Conservation (phyloP, 2,888 invertebrate genomes). For the Drosophila diplacantha region DNA sequence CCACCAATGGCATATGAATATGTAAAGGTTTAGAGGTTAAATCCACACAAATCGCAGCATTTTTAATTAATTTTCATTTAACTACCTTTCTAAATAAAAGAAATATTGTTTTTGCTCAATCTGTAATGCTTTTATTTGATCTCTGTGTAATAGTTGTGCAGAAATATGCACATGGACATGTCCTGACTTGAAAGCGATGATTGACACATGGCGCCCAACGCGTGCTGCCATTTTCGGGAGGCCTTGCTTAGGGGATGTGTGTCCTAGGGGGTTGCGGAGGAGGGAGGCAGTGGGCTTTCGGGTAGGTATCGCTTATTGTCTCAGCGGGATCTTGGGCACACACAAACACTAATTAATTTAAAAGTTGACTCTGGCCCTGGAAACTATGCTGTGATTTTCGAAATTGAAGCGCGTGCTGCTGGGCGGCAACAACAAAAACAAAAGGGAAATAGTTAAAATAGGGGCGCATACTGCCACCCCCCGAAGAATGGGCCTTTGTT, state of each 20-base stretch:
- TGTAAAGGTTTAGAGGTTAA: background rate
- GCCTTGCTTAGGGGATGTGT: background rate
- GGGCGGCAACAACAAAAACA: constrained; percentile 5
- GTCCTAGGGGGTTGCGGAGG: background rate
- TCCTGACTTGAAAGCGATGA: constrained; percentile 41
- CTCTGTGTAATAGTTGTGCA: background rate
- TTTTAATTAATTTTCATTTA: background rate
- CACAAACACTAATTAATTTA: constrained; percentile 52
- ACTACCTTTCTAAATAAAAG: fast-evolving
- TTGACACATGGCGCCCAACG: constrained; percentile 56
- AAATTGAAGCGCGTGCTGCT: constrained; percentile 27
- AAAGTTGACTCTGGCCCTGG: constrained; percentile 40
- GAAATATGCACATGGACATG: constrained; percentile 13
- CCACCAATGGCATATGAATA: background rate
- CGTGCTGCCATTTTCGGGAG: constrained; percentile 8
- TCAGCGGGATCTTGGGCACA: constrained; percentile 51
- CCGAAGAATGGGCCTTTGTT: constrained; percentile 31
- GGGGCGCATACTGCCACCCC: background rate
- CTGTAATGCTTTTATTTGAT: background rate
- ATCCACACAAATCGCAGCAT: background rate
- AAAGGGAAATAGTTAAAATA: constrained; percentile 6
- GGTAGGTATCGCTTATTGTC: constrained; percentile 47
- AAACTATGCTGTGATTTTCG: constrained; percentile 48
- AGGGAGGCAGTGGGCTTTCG: background rate
- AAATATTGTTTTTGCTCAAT: background rate